phyloP scores from a whole-genome alignment of 2,797 vertebrate genomes.

The Pipistrellus pygmaeus region DNA sequence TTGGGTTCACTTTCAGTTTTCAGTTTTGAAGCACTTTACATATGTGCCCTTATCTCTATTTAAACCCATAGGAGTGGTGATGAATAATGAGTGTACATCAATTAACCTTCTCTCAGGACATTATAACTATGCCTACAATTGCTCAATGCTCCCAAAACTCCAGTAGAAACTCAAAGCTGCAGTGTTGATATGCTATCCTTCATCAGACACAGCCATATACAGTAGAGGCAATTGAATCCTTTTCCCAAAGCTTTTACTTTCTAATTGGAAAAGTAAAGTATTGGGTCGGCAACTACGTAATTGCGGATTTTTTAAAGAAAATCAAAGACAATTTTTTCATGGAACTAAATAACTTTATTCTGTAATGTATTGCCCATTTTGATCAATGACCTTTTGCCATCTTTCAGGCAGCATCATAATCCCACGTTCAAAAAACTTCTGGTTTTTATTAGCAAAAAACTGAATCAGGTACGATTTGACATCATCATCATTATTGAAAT shows the following conservation, averaged over 20 bases:
- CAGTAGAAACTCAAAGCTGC: background rate
- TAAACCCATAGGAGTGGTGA: background rate
- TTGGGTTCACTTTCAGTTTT: background rate
- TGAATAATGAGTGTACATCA: background rate
- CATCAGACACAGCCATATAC: background rate
- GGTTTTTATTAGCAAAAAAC: no score
- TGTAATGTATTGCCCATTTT: no score
- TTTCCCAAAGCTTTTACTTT: background rate
- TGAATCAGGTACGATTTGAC: no score
- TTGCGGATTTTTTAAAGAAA: no score
- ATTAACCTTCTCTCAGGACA: slow-evolving; percentile 26
- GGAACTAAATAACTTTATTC: no score
- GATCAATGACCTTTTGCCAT: no score
- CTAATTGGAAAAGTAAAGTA: slow-evolving; percentile 27
- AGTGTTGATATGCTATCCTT: background rate
- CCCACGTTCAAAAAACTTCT: no score
- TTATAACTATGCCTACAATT: background rate
- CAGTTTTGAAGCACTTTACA: background rate
- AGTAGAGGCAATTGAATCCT: background rate
- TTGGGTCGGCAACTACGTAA: no score
- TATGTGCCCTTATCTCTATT: background rate
- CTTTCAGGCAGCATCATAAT: no score
- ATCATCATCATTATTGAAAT: no score
- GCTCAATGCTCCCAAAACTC: background rate
- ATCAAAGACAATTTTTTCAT: no score